Evolutionary conservation across 2,113 vertebrate genomes (phyloP), one percentile per base, ranked within the genome.

Genomic region (Microcebus jonahi): DNA sequence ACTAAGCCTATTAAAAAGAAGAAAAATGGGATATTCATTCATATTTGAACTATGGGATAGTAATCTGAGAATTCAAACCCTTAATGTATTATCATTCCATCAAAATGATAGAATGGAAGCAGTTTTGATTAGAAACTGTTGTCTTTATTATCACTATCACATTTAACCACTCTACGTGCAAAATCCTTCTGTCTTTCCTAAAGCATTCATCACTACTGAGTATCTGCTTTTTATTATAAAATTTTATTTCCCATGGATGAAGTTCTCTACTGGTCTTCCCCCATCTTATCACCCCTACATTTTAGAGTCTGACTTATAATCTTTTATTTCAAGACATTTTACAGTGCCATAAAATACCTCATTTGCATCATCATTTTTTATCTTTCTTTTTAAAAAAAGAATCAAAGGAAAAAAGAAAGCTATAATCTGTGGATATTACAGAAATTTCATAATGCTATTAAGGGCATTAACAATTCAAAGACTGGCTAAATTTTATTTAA

Each of bases 361-460:
- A 50, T 83, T 91, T 68, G 27, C 13, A 86, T 53, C 68, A 63
- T 39, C 70, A 90, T 77, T 85, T 96, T 94, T 86, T 89, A 84
- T 88, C 31, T 94, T 29, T 90, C 84, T 93, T 65, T 91, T 50
- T 36, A 57, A 85, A 80, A 90, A 97, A 89, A 27, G 6, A 76
- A 75, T 67, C 36, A 31, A 50, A 17, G 36, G 29, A 29, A 88
- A 57, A 50, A 73, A 67, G 21, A 7, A 36, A n/a, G 3, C 25
- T 70, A 53, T 65, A 71, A 88, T 92, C 53, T 83, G 8, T 91
- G 27, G 55, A 2, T 95, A 63, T 92, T 83, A 76, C 5, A 76
- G 76, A 95, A 92, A 92, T 31, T 57, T 71, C 17, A 94, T 84
- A 48, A 88, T 85, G 15, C 31, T 70, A 53, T 48, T 45, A 88